Conservation (phyloP, 2,888 invertebrate genomes). For the Aporophyla lueneburgensis region DNA sequence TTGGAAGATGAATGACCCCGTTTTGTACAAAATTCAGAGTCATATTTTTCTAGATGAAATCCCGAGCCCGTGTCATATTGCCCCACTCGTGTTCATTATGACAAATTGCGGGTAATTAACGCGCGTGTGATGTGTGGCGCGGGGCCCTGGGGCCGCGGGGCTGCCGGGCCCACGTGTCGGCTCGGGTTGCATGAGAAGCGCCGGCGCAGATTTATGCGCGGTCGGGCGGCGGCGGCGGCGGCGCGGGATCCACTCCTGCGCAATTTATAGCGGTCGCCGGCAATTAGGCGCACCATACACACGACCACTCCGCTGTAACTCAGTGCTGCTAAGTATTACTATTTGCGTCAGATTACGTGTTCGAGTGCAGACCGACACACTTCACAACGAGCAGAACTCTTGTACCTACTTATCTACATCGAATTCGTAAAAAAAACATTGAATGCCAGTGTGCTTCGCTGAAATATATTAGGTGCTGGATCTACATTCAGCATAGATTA, state of each 20-base stretch:
- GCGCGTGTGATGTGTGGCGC: conserved; percentile 42
- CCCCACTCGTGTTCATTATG: conserved; percentile 39
- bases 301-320: conserved; percentile 26
- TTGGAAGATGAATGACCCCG: conserved; percentile 5
- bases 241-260: conserved; percentile 53
- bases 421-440: conserved; percentile 46
- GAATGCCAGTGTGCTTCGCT: neutral
- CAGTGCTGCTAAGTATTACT: conserved; percentile 56
- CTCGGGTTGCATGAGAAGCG: conserved; percentile 62
- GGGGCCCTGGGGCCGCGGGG: neutral
- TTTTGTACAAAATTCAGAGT: conserved; percentile 14
- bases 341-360: conserved; percentile 64
- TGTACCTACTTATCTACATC: conserved; percentile 10
- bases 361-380: conserved; percentile 51
- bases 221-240: conserved; percentile 9
- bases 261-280: conserved; percentile 67
- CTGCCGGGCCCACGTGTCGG: conserved; percentile 37
- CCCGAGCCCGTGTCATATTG: conserved; percentile 30
- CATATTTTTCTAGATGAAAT: conserved; percentile 6
- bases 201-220: conserved; percentile 56
- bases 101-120: conserved; percentile 63
- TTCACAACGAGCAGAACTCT: conserved; percentile 24
- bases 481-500: neutral
- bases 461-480: conserved; percentile 15
- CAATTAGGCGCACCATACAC: conserved; percentile 63